phyloP scores from a whole-genome alignment of 2,888 invertebrate species.

The Nudaria mundana region DNA sequence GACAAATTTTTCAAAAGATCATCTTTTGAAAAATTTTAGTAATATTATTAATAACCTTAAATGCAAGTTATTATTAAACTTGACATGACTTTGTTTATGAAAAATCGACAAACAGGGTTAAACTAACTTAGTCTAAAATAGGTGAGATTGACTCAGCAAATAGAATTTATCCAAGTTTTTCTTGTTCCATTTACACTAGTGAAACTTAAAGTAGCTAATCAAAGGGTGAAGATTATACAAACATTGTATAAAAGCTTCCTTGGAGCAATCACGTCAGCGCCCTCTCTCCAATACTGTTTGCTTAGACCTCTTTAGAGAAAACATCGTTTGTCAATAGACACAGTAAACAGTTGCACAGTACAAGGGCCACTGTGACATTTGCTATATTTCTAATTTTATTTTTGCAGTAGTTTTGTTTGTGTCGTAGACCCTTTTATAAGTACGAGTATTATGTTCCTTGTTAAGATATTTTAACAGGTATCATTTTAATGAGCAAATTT shows the following conservation, averaged over 20 bases:
- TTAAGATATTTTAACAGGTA: slow-evolving; percentile 3
- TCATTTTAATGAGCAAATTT: slow-evolving; percentile 19
- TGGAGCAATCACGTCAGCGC: slow-evolving; percentile 63
- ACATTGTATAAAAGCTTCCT: slow-evolving; percentile 53
- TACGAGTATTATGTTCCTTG: no score
- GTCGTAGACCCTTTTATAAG: slow-evolving; percentile 20
- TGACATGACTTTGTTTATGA: no score
- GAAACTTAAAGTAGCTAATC: slow-evolving; percentile 54
- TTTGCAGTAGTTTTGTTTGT: slow-evolving; percentile 35
- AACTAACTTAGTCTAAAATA: slow-evolving; percentile 1
- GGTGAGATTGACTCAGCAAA: slow-evolving; percentile 18
- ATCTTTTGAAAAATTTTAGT: no score
- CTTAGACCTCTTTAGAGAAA: slow-evolving; percentile 60
- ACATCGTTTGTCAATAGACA: slow-evolving; percentile 72
- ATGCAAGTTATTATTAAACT: no score
- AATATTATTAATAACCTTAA: no score
- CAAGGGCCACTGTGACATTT: slow-evolving; percentile 40
- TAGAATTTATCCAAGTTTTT: slow-evolving; percentile 21
- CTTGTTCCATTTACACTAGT: slow-evolving; percentile 26
- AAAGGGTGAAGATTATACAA: slow-evolving; percentile 61
- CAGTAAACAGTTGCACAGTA: slow-evolving; percentile 57
- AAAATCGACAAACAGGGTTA: no score
- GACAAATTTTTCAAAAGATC: no score
- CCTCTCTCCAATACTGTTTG: slow-evolving; percentile 53
- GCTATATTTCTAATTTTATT: slow-evolving; percentile 47